These are phyloP conservation scores for Erebia aethiops DNA, from an alignment of 2,888 invertebrate genomes.

Conservation along the genomic window DNA sequence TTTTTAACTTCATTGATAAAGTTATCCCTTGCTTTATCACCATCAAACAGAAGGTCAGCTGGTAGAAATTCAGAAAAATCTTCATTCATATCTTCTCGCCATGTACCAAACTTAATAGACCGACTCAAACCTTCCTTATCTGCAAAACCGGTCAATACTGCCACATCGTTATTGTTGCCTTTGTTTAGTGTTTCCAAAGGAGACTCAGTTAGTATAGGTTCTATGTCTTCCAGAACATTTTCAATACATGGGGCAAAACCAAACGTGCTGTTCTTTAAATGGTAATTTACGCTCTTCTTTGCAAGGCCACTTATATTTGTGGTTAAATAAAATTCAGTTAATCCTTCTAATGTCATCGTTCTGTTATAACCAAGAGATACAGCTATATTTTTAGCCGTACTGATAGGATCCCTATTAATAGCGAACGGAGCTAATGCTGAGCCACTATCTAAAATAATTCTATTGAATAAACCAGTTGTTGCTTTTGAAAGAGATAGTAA, in stretches of 20 bases:
- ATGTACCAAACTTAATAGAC: constrained; percentile 59
- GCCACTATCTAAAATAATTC: constrained; percentile 72
- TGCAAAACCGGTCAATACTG: constrained; percentile 65
- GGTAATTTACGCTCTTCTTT: constrained; percentile 65
- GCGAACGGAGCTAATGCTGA: constrained; percentile 70
- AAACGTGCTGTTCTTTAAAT: constrained; percentile 69
- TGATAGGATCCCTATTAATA: constrained; percentile 66
- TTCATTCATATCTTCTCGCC: constrained; percentile 70
- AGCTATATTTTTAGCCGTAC: constrained; percentile 69
- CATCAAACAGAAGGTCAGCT: constrained; percentile 61
- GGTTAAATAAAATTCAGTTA: constrained; percentile 68
- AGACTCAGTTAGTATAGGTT: constrained; percentile 66
- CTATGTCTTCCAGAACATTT: constrained; percentile 53
- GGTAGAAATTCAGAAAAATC: constrained; percentile 68
- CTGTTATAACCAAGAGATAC: constrained; percentile 65
- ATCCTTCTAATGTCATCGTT: constrained; percentile 60
- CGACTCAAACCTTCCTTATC: constrained; percentile 77
- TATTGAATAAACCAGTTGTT: constrained; percentile 63
- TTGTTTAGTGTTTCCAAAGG: constrained; percentile 62
- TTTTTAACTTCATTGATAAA: constrained; percentile 56
- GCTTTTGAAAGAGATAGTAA: constrained; percentile 62
- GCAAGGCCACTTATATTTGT: constrained; percentile 53
- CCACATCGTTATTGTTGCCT: constrained; percentile 56
- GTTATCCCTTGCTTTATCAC: constrained; percentile 49
- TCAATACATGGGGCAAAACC: constrained; percentile 75